Base-by-base conservation (phyloP, 2,888 invertebrate genomes). In the Geophilus truncorum region DNA sequence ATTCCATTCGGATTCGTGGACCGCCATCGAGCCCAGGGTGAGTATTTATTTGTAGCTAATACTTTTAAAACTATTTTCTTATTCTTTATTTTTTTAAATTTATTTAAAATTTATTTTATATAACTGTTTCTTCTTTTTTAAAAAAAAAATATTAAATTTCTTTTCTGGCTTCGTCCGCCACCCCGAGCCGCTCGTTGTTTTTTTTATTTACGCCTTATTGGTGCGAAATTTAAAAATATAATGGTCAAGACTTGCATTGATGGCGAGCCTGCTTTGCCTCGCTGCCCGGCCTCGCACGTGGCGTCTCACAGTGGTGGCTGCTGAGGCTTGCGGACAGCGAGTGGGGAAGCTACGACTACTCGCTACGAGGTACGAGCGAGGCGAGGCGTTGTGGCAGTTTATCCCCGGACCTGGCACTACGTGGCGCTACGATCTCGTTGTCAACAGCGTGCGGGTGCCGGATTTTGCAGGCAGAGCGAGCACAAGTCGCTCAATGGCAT, bases 1-100 rank as follows among this genome's bases (percentile, higher is more conserved):
- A 80, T 80, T 76, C 80, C 80, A 12, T 76, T 80, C 34, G 45
- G 80, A 21, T 80, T 80, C 25, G 80, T 80, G 15, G 80, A 80
- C 30, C 80, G 80, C 12, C 80, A 80, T 25, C 75, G 76, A 25
- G 36, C 75, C 36, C 80, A 80, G 36, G 80, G 80, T 80, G 40
- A 80, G 80, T 57, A 32, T 45, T n/a, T n/a, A n/a, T n/a, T n/a
- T n/a, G n/a, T n/a, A n/a, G n/a, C n/a, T n/a, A n/a, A n/a, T n/a
- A n/a, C n/a, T n/a, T n/a, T n/a, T n/a, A n/a, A n/a, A n/a, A n/a
- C n/a, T n/a, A n/a, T n/a, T n/a, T n/a, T n/a, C n/a, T n/a, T n/a
- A n/a, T n/a, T n/a, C n/a, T n/a, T n/a, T n/a, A n/a, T n/a, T n/a
- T n/a, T n/a, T n/a, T n/a, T n/a, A n/a, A n/a, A n/a, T n/a, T n/a